A percentile compares a stretch with the other conserved stretches of the same genome.
phyloP scores from a whole-genome alignment of 2,888 invertebrate species.

The Microctonus aethiopoides region DNA sequence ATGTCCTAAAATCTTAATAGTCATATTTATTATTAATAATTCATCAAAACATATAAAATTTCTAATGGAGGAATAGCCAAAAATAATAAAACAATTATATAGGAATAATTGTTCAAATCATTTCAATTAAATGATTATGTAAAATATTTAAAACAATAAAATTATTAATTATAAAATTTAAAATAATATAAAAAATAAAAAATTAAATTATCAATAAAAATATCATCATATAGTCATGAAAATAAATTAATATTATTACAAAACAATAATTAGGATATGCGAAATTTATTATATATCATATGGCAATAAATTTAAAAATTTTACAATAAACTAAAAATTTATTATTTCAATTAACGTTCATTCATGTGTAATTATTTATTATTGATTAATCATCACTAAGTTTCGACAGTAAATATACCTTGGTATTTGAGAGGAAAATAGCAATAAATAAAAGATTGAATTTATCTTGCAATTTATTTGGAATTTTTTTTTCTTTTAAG shows the following conservation, averaged over 20 bases:
- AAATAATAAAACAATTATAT: slow-evolving; percentile 74
- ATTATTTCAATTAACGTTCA: too few relatives aligned
- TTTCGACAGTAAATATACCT: too few relatives aligned
- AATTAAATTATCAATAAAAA: slow-evolving; percentile 74
- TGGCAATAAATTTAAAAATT: slow-evolving; percentile 73
- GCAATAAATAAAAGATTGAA: too few relatives aligned
- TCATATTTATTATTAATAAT: slow-evolving; percentile 71
- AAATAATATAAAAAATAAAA: slow-evolving; percentile 72
- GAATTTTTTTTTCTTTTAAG: background rate
- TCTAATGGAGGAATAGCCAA: slow-evolving; percentile 74
- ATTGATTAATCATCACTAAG: too few relatives aligned
- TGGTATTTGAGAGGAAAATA: too few relatives aligned
- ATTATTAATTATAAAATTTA: slow-evolving; percentile 71
- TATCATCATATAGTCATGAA: slow-evolving; percentile 74
- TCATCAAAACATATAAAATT: slow-evolving; percentile 74
- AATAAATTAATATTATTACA: slow-evolving; percentile 76
- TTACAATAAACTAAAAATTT: too few relatives aligned
- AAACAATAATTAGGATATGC: slow-evolving; percentile 74
- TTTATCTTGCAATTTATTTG: too few relatives aligned
- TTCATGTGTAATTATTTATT: too few relatives aligned
- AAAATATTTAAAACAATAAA: slow-evolving; percentile 71
- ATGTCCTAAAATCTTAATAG: slow-evolving; percentile 74
- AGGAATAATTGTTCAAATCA: slow-evolving; percentile 75
- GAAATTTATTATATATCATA: slow-evolving; percentile 71
- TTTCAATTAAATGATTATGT: slow-evolving; percentile 73